Evolutionary conservation across 2,888 invertebrate genomes (phyloP), one percentile per base, ranked within the genome.

Genomic region (Scelioninae gen. 2): DNA sequence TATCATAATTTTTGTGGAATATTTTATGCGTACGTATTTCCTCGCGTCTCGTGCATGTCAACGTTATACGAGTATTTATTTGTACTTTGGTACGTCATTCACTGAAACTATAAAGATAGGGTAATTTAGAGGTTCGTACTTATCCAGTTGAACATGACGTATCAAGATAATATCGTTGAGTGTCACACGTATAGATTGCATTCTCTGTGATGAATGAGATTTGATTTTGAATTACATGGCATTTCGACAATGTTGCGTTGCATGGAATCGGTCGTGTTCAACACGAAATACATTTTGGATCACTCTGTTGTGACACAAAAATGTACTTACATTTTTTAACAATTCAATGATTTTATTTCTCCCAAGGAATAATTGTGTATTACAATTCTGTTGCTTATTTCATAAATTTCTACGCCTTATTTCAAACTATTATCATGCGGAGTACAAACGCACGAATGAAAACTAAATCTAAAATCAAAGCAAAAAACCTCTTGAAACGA

Each of bases 181-280:
- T 53, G 63, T 53, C 63, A 64, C 63, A 53, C 53, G 63, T 64
- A 64, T 64, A 64, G 53, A 64, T 64, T 64, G 45, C 63, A 53
- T 64, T 52, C 43, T 19, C 50, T 33, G 39, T 64, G 63, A 64
- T 64, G 63, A 64, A 64, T 64, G 63, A 64, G 53, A 35, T 45
- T 45, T 64, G 63, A 64, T 64, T 64, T 64, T 53, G 63, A 64
- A 64, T 64, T 64, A 64, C 53, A 64, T 64, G 52, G 52, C 52
- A 64, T 46, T 64, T 64, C 64, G 46, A 39, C 19, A 57, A 57
- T 57, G 39, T 48, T 46, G 55, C 28, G 37, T 55, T 45, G 45
- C 52, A 53, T 48, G 57, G 48, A 65, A 65, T 57, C 41, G 46
- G 39, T 48, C 46, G 35, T 35, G 46, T 57, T 65, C 37, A 53